phyloP scores from a whole-genome alignment of 1,140 invertebrate species.

The Marisa cornuarietis region DNA sequence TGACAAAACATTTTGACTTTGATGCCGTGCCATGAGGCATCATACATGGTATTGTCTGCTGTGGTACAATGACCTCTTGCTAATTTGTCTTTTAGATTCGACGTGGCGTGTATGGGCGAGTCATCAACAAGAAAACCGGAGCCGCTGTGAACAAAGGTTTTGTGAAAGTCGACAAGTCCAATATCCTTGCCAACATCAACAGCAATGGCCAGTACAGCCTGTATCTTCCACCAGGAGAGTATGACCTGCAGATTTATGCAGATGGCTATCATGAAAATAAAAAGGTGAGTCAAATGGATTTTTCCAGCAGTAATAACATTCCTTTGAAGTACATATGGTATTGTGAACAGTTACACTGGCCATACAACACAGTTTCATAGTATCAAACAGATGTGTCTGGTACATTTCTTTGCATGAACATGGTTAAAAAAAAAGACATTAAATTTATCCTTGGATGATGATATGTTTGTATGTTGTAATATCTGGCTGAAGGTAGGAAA shows the following conservation, averaged over 20 bases:
- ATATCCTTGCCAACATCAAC: conserved; percentile 35
- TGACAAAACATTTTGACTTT: background rate
- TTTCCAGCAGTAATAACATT: background rate
- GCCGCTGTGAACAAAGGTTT: conserved; percentile 76
- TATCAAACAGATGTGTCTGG: no score
- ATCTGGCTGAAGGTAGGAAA: no score
- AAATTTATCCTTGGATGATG: no score
- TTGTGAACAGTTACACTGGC: no score
- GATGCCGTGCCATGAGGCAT: background rate
- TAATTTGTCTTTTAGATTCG: conserved; percentile 71
- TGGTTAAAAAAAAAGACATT: no score
- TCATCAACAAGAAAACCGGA: conserved; percentile 78
- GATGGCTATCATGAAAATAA: conserved; percentile 33
- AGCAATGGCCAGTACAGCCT: conserved; percentile 89
- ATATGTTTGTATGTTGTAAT: no score
- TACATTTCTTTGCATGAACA: no score
- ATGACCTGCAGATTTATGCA: conserved; percentile 67
- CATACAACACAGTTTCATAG: no score
- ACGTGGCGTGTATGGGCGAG: conserved; percentile 85
- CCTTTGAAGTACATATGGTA: no score
- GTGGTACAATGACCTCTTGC: no score
- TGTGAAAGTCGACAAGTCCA: conserved; percentile 72
- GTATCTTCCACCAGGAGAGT: conserved; percentile 84
- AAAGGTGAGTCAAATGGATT: conserved; percentile 22
- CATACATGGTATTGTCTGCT: background rate